These are phyloP conservation scores for Butorides virescens DNA, from an alignment of 2,113 vertebrate genomes.

Conservation along the genomic window DNA sequence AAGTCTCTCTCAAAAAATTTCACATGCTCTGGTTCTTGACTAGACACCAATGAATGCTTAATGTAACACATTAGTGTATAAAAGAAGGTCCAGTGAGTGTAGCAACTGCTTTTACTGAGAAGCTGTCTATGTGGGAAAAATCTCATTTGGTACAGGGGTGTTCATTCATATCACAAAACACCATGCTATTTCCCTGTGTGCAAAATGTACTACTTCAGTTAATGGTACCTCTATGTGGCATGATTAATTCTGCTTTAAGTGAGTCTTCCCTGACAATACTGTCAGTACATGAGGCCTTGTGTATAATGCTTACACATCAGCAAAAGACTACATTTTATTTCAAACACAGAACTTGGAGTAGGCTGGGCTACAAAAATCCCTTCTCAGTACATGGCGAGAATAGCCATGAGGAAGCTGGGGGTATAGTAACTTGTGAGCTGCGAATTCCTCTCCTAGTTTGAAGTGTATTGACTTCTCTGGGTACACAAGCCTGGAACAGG, in stretches of 20 bases:
- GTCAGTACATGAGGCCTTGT: neutral
- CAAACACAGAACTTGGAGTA: neutral
- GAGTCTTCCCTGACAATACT: neutral
- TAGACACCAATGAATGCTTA: neutral
- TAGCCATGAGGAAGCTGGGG: neutral
- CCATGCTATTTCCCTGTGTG: neutral
- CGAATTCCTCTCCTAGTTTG: neutral
- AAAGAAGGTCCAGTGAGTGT: neutral
- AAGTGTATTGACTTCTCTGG: neutral
- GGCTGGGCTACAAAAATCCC: neutral
- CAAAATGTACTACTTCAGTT: neutral
- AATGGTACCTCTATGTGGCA: neutral
- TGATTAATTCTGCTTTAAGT: neutral
- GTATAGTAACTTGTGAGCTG: neutral
- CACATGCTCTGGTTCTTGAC: neutral
- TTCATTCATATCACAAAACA: neutral
- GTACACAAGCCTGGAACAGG: neutral
- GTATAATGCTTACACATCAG: neutral
- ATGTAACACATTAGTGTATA: neutral
- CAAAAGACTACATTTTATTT: neutral
- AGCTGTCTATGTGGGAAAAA: neutral
- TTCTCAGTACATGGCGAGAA: neutral
- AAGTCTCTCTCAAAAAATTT: neutral
- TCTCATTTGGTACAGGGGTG: neutral
- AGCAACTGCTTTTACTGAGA: neutral